These are phyloP conservation scores for Gandaritis pyraliata DNA, from an alignment of 2,888 invertebrate genomes.

Conservation along the genomic window DNA sequence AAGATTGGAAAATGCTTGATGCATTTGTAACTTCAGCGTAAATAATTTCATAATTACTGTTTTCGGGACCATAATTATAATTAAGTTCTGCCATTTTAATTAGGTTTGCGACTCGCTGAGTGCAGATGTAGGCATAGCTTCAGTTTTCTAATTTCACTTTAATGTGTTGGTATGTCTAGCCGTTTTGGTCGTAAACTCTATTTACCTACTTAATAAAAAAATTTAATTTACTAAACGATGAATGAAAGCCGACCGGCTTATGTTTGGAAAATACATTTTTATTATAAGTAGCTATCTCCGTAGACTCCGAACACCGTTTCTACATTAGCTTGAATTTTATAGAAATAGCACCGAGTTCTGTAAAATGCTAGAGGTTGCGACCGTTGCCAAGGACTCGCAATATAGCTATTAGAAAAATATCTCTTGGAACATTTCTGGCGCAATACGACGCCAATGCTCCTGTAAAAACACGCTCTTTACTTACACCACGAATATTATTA, in stretches of 20 bases:
- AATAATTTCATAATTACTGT: slow-evolving; percentile 14
- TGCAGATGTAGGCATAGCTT: background rate
- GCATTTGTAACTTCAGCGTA: slow-evolving; percentile 2
- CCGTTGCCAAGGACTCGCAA: background rate
- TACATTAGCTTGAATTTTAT: slow-evolving; percentile 2
- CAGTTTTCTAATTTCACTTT: background rate
- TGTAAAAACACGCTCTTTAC: slow-evolving; percentile 11
- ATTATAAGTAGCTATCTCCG: too few species aligned
- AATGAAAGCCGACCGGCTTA: background rate
- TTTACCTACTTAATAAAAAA: too few species aligned
- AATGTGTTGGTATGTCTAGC: too few species aligned
- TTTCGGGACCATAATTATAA: slow-evolving; percentile 2
- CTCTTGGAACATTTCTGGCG: slow-evolving; percentile 3
- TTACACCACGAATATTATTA: slow-evolving; percentile 2
- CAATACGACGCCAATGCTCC: slow-evolving; percentile 12
- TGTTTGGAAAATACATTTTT: background rate
- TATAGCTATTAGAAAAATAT: slow-evolving; percentile 5
- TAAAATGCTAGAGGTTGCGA: background rate
- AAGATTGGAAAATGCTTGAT: too few species aligned
- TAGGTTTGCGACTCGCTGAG: background rate
- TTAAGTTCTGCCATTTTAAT: background rate
- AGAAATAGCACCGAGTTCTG: background rate
- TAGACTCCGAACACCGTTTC: slow-evolving; percentile 4
- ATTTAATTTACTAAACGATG: too few species aligned
- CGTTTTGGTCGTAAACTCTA: too few species aligned